Base-by-base conservation (phyloP, 2,113 vertebrate species). In the Salvelinus namaycush region DNA sequence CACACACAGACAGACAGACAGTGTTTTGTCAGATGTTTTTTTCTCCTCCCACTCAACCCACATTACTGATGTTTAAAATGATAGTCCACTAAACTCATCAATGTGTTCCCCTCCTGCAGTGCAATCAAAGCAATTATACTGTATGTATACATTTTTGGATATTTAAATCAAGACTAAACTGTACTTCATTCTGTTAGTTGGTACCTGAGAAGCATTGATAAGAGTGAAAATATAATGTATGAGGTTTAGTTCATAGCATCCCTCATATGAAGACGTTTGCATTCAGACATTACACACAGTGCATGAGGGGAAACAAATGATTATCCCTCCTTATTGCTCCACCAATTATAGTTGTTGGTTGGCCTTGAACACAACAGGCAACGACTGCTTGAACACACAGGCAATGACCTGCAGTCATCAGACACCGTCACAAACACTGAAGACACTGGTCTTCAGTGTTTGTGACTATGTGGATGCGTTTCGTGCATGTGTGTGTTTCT, bases 1-100 rank as follows among this genome's bases (percentile, higher is more conserved):
- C 34, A 8, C 34, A 34, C 6, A 34, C 34, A 34, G 6, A 31
- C 73, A 75, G 70, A 77, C 77, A 83, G 78, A 80, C 87, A 80
- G 87, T 82, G 73, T 76, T 76, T 39, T 44, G 68, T 60, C 70
- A 78, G 57, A 71, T 68, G 14, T 34, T 74, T 70, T 0, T 72
- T 9, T 59, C 5, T 8, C 39, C 69, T 12, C 57, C 71, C 5
- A 70, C 68, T 73, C 34, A 14, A 7, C 62, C 39, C 44, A 51
- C 49, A 68, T 20, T 68, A 65, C 68, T 81, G 68, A 75, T 76
- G 20, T 27, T 75, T 22, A n/a, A 67, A 74, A 80, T 27, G 24
- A 22, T 54, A 34, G 6, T 7, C 34, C 6, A 34, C 34, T 34
- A 34, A 34, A 34, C 34, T 54, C 16, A 12, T 54, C 11, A 54